Evolutionary conservation across 1,140 invertebrate genomes (phyloP), one percentile per base, ranked within the genome.

Genomic region (Parapsyche elsis): DNA sequence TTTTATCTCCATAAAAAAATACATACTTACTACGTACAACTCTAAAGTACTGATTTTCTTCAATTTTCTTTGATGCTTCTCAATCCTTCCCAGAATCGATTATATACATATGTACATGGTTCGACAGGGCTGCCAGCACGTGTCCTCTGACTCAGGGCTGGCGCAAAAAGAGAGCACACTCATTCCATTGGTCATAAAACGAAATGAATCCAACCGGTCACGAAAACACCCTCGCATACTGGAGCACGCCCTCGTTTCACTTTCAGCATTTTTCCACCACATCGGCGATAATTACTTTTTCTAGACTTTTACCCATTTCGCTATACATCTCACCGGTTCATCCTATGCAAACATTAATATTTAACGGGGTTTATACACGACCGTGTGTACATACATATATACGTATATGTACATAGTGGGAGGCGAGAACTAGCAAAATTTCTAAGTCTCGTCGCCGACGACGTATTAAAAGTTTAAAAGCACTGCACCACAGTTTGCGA

Each of bases 241-340:
- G 49, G 49, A 53, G 21, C 59, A 19, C 9, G 14, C 64, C 64
- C 23, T 67, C 26, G 26, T 67, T 67, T 67, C 64, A 67, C 64
- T 67, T 23, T 26, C 24, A n/a, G 23, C 5, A 67, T 26, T 67
- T 30, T 67, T 12, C 23, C 24, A 67, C 9, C 14, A 21, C 9
- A 21, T 61, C n/a, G 53, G 5, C 53, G 53, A 59, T 59, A 59
- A 59, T 59, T n/a, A n/a, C n/a, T n/a, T n/a, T n/a, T n/a, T n/a
- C n/a, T n/a, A n/a, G n/a, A n/a, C n/a, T n/a, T n/a, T n/a, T n/a
- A n/a, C n/a, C n/a, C n/a, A n/a, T n/a, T n/a, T n/a, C n/a, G n/a
- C n/a, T n/a, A n/a, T n/a, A n/a, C n/a, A n/a, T n/a, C n/a, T n/a
- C n/a, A n/a, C n/a, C n/a, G n/a, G n/a, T n/a, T n/a, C n/a, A 38